A percentile compares a stretch with the other conserved stretches of the same genome.
Evolutionary conservation across 2,113 vertebrate genomes (phyloP).

Genomic region (mouse (Mus musculus)): GRCm39 chr3:158026501-158027000

Average conservation of each 20-base stretch:
- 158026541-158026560: too few species aligned
- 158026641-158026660: neutral
- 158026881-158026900: constrained; percentile 43
- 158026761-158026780: neutral
- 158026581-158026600: neutral
- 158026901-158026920: constrained; percentile 7
- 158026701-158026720: neutral
- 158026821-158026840: neutral
- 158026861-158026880: neutral
- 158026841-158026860: neutral
- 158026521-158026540: too few species aligned
- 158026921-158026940: neutral
- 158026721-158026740: neutral
- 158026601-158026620: neutral
- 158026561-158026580: too few species aligned
- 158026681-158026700: neutral
- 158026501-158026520: too few species aligned
- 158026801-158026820: neutral
- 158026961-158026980: constrained; percentile 21
- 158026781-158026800: neutral
- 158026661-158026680: constrained; percentile 3
- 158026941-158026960: neutral
- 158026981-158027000: neutral
- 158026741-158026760: neutral
- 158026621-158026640: neutral